Base-by-base conservation (phyloP, 1,140 invertebrate species). In the Arctopsyche grandis region DNA sequence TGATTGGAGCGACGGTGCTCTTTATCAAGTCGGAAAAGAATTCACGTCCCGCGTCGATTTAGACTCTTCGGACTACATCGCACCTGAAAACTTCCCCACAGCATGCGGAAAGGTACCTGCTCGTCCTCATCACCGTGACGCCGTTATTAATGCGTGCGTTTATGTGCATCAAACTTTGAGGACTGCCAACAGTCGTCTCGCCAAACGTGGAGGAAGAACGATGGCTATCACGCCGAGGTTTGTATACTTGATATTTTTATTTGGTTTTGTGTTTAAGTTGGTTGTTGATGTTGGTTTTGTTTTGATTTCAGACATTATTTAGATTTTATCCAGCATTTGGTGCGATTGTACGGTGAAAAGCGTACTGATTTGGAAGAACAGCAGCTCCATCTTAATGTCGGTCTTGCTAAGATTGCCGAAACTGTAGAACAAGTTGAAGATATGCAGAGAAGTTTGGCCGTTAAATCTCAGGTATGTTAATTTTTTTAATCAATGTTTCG, bases 291-390 rank as follows among this genome's bases (percentile, higher is more conserved):
- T 38, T 38, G 7, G 7, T 38, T 70, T 70, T 70, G 4, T 70
- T 52, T 52, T 52, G 78, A 80, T 83, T 85, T n/a, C 84, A 91
- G 93, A 77, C 99, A 99, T 89, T 99, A 99, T 87, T 88, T 99
- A n/a, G 99, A 99, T 88, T 99, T 99, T 86, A 99, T 99, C 84
- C 96, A 99, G 88, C 99, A 99, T 87, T 99, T 99, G 90, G 98
- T 98, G 5, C 99, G 99, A 86, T 87, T 99, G 58, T 98, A 99
- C 87, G 95, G 97, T 84, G 98, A 99, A 87, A 99, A 99, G 88
- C 92, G 98, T 29, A 96, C 97, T 5, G 98, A 99, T 85, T 89
- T 99, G 44, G 98, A 99, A 87, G 99, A 99, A 85, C 98, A 99
- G 85, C 98, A 99, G 85, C 90, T 99, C 0, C 99, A 99, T 90